Base-by-base conservation (phyloP, 2,888 invertebrate species). In the Caenorhabditis sp. region DNA sequence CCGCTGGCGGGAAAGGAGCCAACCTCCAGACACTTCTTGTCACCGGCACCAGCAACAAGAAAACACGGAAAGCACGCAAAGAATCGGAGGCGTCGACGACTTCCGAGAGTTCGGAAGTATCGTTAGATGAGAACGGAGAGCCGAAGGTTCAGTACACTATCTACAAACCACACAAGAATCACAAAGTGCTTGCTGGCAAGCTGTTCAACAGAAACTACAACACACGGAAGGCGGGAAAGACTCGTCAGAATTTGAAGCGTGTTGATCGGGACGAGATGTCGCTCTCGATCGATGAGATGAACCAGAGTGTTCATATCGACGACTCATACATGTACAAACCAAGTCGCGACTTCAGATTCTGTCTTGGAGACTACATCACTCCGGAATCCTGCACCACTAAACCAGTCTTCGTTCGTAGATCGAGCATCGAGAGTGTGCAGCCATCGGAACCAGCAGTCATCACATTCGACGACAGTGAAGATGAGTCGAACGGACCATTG, bases 311-410 rank as follows among this genome's bases (percentile, higher is more conserved):
- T 14, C 85, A 85, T 64, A 31, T 77, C 26, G 82, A 81, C 22
- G 87, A 87, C 12, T 68, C 70, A 16, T 26, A 38, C 51, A 61
- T 66, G 54, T 87, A 86, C 59, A 87, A 86, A 66, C 87, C 87
- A 28, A 82, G 82, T 59, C 61, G 87, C 0, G 87, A 87, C 72
- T 83, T 85, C 80, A 69, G 64, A 28, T 87, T 87, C 61, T 86
- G 82, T 56, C 81, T 87, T 26, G 87, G 85, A 12, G 87, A 87
- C 74, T 87, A 80, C 76, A 82, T 87, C 51, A 82, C 70, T 35
- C 56, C 58, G 24, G 58, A 68, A 35, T 75, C 70, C 12, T 74
- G 54, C 51, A 68, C 64, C n/a, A 74, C 26, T 1, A 59, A 56
- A 35, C 61, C 69, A 16, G 87, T 87, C 3, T 80, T 64, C 28